Conservation (phyloP, 2,888 invertebrate genomes). For the Xestia xanthographa region DNA sequence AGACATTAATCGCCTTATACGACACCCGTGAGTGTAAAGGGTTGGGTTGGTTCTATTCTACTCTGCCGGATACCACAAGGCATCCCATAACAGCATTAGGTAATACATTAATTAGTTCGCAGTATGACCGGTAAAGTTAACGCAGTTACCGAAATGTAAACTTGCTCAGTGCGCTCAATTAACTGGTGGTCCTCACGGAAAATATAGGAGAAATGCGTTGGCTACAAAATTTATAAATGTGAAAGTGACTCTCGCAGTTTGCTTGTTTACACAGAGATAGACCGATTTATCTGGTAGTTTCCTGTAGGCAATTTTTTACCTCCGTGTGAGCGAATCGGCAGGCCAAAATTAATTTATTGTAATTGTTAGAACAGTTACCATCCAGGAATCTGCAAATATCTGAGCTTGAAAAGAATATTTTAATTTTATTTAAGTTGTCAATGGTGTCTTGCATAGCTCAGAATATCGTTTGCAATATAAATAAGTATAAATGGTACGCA, state of each 20-base stretch:
- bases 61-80: too few relatives aligned
- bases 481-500: too few relatives aligned
- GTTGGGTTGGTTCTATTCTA: too few relatives aligned
- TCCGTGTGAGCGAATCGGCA: not conserved
- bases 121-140: constrained; percentile 29
- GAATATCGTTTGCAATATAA: too few relatives aligned
- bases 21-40: too few relatives aligned
- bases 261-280: not conserved
- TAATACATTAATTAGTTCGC: constrained; percentile 47
- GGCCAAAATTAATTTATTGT: not conserved
- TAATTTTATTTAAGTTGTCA: too few relatives aligned
- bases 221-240: not conserved
- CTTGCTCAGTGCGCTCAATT: constrained; percentile 21
- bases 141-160: constrained; percentile 30
- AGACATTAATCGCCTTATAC: too few relatives aligned
- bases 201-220: too few relatives aligned
- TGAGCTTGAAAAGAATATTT: not conserved
- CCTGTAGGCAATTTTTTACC: not conserved
- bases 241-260: not conserved
- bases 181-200: too few relatives aligned
- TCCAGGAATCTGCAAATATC: not conserved
- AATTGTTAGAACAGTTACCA: not conserved
- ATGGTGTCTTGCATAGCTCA: too few relatives aligned
- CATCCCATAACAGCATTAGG: constrained; percentile 1
- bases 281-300: not conserved